Percentiles rank a stretch among this genome's conserved stretches.
Conservation (phyloP, 2,888 invertebrate genomes). For the Chamaedrilus cognettii region DNA sequence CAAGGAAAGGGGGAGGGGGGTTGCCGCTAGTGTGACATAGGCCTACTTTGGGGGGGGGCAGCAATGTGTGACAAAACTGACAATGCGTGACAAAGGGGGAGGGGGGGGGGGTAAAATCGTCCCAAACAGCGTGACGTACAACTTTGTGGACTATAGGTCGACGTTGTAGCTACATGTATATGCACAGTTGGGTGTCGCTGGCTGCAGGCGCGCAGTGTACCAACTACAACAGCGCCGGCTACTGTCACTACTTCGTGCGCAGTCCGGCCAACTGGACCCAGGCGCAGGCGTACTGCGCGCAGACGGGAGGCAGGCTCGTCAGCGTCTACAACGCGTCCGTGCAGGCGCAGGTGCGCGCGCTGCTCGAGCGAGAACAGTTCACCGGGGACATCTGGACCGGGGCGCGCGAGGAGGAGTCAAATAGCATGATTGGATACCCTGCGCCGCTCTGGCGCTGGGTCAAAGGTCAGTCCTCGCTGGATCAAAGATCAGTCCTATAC, state of each 20-base stretch:
- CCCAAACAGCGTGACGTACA: too few species aligned
- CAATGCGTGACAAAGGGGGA: too few species aligned
- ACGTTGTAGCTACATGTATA: too few species aligned
- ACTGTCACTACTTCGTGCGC: not conserved
- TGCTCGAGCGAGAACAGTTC: not conserved
- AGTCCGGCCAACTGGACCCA: not conserved
- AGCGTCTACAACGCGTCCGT: not conserved
- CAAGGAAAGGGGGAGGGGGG: too few species aligned
- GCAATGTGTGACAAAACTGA: too few species aligned
- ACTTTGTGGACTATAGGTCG: too few species aligned
- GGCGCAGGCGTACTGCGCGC: not conserved
- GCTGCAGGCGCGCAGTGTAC: slow-evolving; percentile 3
- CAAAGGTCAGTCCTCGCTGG: slow-evolving; percentile 6
- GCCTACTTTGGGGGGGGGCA: too few species aligned
- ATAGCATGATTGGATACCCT: not conserved
- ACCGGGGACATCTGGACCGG: slow-evolving; percentile 3
- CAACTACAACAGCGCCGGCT: not conserved
- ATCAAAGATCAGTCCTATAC: too few species aligned
- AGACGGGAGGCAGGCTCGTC: not conserved
- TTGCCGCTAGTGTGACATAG: too few species aligned
- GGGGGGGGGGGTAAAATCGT: too few species aligned
- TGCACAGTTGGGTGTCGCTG: too few species aligned
- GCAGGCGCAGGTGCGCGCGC: not conserved
- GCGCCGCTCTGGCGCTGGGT: not conserved
- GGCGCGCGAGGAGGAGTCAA: not conserved